Conservation (phyloP, 1,140 invertebrate species). For the Bombus superbus region DNA sequence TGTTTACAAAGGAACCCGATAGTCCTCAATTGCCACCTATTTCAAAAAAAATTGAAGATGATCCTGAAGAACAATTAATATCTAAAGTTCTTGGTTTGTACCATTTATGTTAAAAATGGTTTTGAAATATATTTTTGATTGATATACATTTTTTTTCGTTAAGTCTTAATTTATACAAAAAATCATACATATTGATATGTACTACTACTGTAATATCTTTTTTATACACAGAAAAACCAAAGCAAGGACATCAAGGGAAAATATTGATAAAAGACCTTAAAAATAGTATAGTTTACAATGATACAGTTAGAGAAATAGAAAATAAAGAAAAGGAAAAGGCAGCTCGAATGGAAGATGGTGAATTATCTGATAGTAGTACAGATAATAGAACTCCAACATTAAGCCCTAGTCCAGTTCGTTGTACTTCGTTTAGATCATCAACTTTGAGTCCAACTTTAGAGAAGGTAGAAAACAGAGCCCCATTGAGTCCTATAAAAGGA, state of each 20-base stretch:
- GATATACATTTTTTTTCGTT: neutral
- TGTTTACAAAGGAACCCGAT: slow-evolving; percentile 43
- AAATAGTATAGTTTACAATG: slow-evolving; percentile 86
- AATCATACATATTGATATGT: slow-evolving; percentile 33
- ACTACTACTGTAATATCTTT: slow-evolving; percentile 37
- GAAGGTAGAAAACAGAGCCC: slow-evolving; percentile 49
- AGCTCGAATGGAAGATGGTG: slow-evolving; percentile 86
- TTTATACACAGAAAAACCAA: slow-evolving; percentile 75
- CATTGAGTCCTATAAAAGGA: slow-evolving; percentile 34
- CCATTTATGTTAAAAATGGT: slow-evolving; percentile 20
- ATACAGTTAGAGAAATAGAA: slow-evolving; percentile 86
- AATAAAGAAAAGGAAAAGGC: slow-evolving; percentile 85
- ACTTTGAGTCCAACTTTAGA: slow-evolving; percentile 59
- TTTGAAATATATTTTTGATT: neutral
- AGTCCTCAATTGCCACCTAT: slow-evolving; percentile 71
- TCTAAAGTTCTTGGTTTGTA: slow-evolving; percentile 80
- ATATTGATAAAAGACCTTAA: slow-evolving; percentile 87
- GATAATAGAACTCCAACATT: slow-evolving; percentile 81
- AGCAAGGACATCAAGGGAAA: slow-evolving; percentile 75
- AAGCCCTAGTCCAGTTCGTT: slow-evolving; percentile 73
- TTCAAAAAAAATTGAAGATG: slow-evolving; percentile 71
- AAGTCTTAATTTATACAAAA: slow-evolving; percentile 18
- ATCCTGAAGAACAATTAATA: slow-evolving; percentile 76
- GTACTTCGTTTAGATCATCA: slow-evolving; percentile 51
- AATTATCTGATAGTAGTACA: slow-evolving; percentile 84